Base-by-base conservation (phyloP, 2,888 invertebrate species). In the Baronia brevicornis region DNA sequence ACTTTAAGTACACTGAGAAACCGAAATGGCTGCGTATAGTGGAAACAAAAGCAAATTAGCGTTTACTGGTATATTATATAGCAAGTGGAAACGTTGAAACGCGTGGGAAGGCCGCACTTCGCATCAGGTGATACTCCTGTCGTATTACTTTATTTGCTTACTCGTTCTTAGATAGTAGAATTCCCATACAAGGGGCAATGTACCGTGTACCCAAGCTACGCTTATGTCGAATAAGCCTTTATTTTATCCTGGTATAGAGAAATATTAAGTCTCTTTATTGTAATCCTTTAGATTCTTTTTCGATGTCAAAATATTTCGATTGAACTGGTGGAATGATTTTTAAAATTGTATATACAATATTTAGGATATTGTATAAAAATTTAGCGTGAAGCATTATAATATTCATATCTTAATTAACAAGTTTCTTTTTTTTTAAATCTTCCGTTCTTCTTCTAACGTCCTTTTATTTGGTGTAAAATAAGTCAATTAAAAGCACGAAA, bases 41-140 rank as follows among this genome's bases (percentile, higher is more conserved):
- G 64, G 61, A 68, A 72, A 77, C 70, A 75, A 77, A 69, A 69
- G 69, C 58, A 72, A 77, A 77, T 77, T 75, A 75, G 54, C 60
- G 60, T 52, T 59, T 51, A 53, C 51, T 38, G 38, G 49, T 50
- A n/a, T n/a, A 57, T 56, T 54, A 48, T 44, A 36, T 39, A 41
- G 41, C 36, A 41, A 51, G 45, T 48, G 46, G 38, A 56, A 54
- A 52, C 49, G 57, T 42, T 54, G 48, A 54, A 60, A 47, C 53
- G 64, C 66, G 75, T 73, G 78, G 66, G 79, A 79, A 69, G 50
- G 36, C 47, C 48, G 43, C 46, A 43, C 43, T 41, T 39, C 36
- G 44, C 46, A 51, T 33, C 80, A 79, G 72, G 74, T 79, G 75
- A 62, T 57, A 53, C 48, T 37, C 21, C 41, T 43, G 38, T 43